Conservation (phyloP, 2,797 vertebrate genomes). For the Xerus rutilus region DNA sequence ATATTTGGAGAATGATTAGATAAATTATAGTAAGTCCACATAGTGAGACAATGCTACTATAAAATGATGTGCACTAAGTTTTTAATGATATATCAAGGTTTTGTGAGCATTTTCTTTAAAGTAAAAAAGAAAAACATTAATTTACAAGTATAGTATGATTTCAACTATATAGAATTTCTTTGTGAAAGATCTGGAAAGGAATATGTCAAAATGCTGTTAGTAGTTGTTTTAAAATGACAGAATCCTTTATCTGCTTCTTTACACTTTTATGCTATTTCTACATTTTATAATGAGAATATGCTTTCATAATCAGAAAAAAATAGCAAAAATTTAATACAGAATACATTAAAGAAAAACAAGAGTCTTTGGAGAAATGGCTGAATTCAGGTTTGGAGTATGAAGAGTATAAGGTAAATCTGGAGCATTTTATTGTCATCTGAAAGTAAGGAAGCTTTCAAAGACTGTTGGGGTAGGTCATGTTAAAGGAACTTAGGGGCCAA, state of each 20-base stretch:
- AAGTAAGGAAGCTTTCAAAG: neutral
- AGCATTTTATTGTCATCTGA: neutral
- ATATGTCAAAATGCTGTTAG: conserved; percentile 40
- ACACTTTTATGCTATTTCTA: neutral
- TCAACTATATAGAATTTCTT: conserved; percentile 19
- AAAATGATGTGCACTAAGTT: conserved; percentile 9
- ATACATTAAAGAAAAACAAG: conserved; percentile 44
- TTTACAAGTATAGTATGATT: conserved; percentile 10
- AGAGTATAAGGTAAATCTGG: neutral
- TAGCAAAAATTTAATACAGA: conserved; percentile 33
- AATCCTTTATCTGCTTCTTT: conserved; percentile 34
- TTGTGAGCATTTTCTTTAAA: conserved; percentile 20
- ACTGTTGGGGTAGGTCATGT: neutral
- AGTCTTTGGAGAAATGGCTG: conserved; percentile 9
- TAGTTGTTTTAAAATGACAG: conserved; percentile 1
- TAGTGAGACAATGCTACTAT: neutral
- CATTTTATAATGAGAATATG: neutral
- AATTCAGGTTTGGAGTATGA: neutral
- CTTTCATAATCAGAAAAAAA: conserved; percentile 31
- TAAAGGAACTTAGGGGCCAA: neutral
- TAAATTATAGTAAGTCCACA: neutral
- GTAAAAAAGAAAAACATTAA: conserved; percentile 30
- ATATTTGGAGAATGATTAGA: conserved; percentile 10
- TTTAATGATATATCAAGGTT: neutral
- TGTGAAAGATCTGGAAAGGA: neutral